phyloP scores from a whole-genome alignment of 1,140 invertebrate genomes.

The Trachelipus rathkii region DNA sequence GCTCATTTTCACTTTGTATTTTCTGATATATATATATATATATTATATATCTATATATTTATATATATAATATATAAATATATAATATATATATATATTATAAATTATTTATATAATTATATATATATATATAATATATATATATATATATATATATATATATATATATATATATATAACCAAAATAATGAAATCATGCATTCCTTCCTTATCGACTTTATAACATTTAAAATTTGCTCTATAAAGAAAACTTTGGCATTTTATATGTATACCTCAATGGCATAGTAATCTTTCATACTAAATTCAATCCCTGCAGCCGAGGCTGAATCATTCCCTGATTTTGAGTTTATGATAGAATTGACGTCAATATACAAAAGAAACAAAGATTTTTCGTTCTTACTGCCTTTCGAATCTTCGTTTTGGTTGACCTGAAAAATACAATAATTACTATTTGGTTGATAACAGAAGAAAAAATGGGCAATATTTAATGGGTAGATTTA shows the following conservation, averaged over 20 bases:
- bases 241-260: too few species aligned
- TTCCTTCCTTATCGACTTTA: too few species aligned
- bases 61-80: constrained; percentile 6
- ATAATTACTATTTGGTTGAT: too few species aligned
- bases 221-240: too few species aligned
- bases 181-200: too few species aligned
- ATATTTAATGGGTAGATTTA: too few species aligned
- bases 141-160: constrained; percentile 10
- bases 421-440: constrained; percentile 52
- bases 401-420: constrained; percentile 50
- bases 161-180: constrained; percentile 3
- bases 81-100: constrained; percentile 22
- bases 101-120: constrained; percentile 45
- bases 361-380: constrained; percentile 74
- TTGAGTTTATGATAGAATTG: constrained; percentile 60
- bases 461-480: too few species aligned
- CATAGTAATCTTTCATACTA: constrained; percentile 65
- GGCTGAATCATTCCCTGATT: constrained; percentile 62
- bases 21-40: background rate
- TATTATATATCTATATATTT: background rate
- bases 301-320: constrained; percentile 54
- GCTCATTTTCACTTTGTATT: constrained; percentile 39
- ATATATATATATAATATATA: constrained; percentile 46
- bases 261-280: constrained; percentile 58
- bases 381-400: constrained; percentile 58